phyloP scores from a whole-genome alignment of 2,797 vertebrate genomes.

The Alca torda region DNA sequence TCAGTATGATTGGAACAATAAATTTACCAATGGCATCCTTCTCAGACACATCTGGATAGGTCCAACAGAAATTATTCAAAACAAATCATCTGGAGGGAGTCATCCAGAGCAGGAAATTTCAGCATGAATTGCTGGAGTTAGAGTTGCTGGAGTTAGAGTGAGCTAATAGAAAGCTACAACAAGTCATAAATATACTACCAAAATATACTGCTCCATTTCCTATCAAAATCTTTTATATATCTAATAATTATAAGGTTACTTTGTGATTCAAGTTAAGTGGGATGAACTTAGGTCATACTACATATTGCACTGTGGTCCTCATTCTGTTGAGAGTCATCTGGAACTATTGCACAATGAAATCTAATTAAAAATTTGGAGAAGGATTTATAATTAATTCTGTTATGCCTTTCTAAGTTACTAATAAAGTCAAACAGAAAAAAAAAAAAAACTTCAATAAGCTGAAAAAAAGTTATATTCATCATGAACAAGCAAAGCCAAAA shows the following conservation, averaged over 20 bases:
- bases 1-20: neutral
- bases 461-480: neutral
- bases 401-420: neutral
- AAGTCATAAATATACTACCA: neutral
- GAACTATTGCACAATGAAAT: neutral
- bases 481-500: neutral
- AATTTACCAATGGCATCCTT: neutral
- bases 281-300: neutral
- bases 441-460: neutral
- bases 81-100: neutral
- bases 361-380: neutral
- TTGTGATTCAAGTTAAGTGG: neutral
- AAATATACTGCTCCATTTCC: neutral
- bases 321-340: neutral
- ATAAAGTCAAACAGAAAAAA: neutral
- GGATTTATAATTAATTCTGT: neutral
- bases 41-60: neutral
- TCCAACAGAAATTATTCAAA: neutral
- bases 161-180: neutral
- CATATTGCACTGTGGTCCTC: neutral
- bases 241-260: neutral
- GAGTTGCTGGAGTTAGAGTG: too few relatives aligned
- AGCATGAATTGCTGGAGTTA: neutral
- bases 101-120: neutral
- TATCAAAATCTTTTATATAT: neutral